Base-by-base conservation (phyloP, 1,140 invertebrate species). In the Antheraea pernyi region DNA sequence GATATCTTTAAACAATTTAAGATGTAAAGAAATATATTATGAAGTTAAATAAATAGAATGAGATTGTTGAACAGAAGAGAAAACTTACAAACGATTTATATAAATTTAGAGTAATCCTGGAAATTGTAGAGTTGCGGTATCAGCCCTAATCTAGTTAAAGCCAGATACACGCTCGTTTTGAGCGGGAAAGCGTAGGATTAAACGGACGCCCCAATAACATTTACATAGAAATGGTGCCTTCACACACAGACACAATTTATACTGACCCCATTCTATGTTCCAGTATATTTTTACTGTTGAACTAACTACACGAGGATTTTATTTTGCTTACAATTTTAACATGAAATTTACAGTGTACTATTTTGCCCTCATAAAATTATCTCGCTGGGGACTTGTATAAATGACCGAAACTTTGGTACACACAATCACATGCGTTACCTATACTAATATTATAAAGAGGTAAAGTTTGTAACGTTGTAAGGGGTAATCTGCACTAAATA, bases 171-270 rank as follows among this genome's bases (percentile, higher is more conserved):
- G 84, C 76, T 82, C 79, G 84, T 82, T 85, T 72, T 63, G 73
- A 83, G 77, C 81, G 74, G 79, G 69, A 81, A 81, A 78, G 79
- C 81, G 78, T 71, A 65, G 84, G 85, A 86, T 88, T 91, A 91
- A 89, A 83, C 85, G 80, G 76, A 88, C 76, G 82, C 77, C 78
- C 76, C 84, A 81, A 89, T 88, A 88, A 86, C 82, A 91, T 91
- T 91, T 83, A 87, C 88, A 91, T 91, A 89, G 80, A 88, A 88
- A 91, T 84, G 81, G 82, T 22, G 69, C 73, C 75, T 84, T 80
- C 77, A 77, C 72, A 61, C 60, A 61, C 60, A 61, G 60, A 61
- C 60, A 61, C 60, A 30, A 53, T 30, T 61, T 61, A 30, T 16
- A 61, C 60, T 61, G 60, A 61, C 60, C 60, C 30, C 60, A 36